Base-by-base conservation (phyloP, 1,140 invertebrate species). In the Paralvinella palmiformis region DNA sequence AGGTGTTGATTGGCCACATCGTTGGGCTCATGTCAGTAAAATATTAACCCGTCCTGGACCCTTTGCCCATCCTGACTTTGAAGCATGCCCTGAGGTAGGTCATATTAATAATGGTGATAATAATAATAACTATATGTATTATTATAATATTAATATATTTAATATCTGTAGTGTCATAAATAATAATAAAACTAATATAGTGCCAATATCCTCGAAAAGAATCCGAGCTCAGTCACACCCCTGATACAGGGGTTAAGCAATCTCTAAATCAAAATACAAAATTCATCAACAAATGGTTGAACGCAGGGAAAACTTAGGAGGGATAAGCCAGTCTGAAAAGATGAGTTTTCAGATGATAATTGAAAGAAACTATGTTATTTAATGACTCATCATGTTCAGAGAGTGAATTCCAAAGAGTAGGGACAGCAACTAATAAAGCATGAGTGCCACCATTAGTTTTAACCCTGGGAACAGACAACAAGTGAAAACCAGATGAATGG, bases 51-150 rank as follows among this genome's bases (percentile, higher is more conserved):
- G 94, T 73, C 86, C 88, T n/a, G 93, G 94, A 20, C 94, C 94
- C 0, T 96, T 97, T 82, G 91, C 91, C 71, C 89, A 91, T 74
- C 89, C 91, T 17, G 91, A 92, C 74, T 97, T 96, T 78, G 88
- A 93, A 73, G 87, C 93, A 4, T 90, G 91, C 4, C 71, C 88
- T 1, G 91, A 95, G 67, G 80, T 82, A 62, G 10, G n/a, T 29
- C 6, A 32, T 59, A 52, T 27, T 17, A 17, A 20, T 13, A 59
- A 4, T 4, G 24, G n/a, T 5, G 2, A 20, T 13, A 61, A 48
- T 61, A 61, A 52, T 50, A 10, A 41, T 10, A 41, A 41, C 37
- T 10, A 41, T 41, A 41, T n/a, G n/a, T n/a, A n/a, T n/a, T n/a
- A n/a, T n/a, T n/a, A n/a, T n/a, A n/a, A n/a, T n/a, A n/a, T n/a